Evolutionary conservation across 2,113 vertebrate genomes (phyloP), one percentile per base, ranked within the genome.

Genomic region (Channa argus): DNA sequence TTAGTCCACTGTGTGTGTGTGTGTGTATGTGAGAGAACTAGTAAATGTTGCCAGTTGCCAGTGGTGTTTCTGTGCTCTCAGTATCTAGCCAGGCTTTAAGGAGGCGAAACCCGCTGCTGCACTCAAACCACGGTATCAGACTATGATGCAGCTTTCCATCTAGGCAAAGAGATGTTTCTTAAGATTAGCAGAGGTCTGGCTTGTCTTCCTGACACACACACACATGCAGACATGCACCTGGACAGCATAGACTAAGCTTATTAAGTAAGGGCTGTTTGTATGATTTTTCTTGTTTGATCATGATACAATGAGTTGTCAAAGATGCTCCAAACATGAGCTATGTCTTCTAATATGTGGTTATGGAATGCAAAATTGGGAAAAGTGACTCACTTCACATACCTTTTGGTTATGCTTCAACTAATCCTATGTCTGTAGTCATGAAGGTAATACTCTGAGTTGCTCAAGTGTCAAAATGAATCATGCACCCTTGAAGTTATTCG

Each of bases 401-500:
- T 78, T 43, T 1, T 24, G 46, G 12, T 9, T 34, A 24, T 34
- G 64, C 71, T 73, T 79, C 55, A 62, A 71, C 52, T 69, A 11
- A 55, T 68, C 45, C 67, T 51, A 45, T 61, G 68, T 71, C 68
- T 79, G 74, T 46, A 69, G 51, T 76, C 76, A 71, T 71, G 64
- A 52, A 76, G 38, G 71, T 65, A 78, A 70, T 39, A 61, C 34
- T 46, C 67, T 41, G 56, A 63, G 65, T 63, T 52, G 47, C 68
- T 75, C 55, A 66, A 34, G 39, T 84, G 86, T 87, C 78, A 74
- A 68, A 81, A 72, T 59, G 72, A 79, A 77, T 82, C 60, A 79
- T 3, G 2, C 55, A 44, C 43, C 38, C 52, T 79, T 63, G 13
- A 74, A 69, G 58, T 79, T 63, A 66, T 72, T 75, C 82, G 63